Conservation (phyloP, 2,888 invertebrate genomes). For the Chymomyza procnemis region DNA sequence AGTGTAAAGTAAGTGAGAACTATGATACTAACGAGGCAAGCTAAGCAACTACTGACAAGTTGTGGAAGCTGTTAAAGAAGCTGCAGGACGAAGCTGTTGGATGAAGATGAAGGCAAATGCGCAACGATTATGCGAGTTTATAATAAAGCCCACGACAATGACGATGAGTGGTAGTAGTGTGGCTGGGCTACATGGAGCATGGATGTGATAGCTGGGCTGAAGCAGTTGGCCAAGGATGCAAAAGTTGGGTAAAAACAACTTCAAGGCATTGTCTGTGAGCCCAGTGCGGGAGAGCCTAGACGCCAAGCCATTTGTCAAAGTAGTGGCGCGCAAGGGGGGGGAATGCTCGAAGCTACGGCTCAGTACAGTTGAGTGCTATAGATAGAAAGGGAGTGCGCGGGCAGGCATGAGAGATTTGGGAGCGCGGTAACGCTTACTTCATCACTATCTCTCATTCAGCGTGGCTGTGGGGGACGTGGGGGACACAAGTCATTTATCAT, state of each 20-base stretch:
- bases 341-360: slow-evolving; percentile 9
- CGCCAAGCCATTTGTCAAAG: slow-evolving; percentile 62
- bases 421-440: slow-evolving; percentile 47
- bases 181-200: slow-evolving; percentile 15
- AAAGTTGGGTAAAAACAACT: slow-evolving; percentile 11
- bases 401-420: background rate
- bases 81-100: background rate
- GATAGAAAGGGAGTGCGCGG: background rate
- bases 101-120: slow-evolving; percentile 41
- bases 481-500: slow-evolving; percentile 65
- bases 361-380: background rate
- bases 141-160: slow-evolving; percentile 50
- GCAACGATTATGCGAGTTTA: slow-evolving; percentile 67
- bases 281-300: slow-evolving; percentile 3
- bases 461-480: too few species aligned
- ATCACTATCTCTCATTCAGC: slow-evolving; percentile 66
- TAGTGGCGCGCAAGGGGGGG: slow-evolving; percentile 38
- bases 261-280: slow-evolving; percentile 35
- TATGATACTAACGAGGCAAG: slow-evolving; percentile 49
- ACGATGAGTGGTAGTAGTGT: background rate
- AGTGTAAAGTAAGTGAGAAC: slow-evolving; percentile 15
- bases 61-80: slow-evolving; percentile 11
- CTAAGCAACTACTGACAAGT: slow-evolving; percentile 62
- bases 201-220: slow-evolving; percentile 1
- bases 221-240: slow-evolving; percentile 15